A percentile compares a stretch with the other conserved stretches of the same genome.
Conservation (phyloP, 2,797 vertebrate species). For the Myripristis murdjan region DNA sequence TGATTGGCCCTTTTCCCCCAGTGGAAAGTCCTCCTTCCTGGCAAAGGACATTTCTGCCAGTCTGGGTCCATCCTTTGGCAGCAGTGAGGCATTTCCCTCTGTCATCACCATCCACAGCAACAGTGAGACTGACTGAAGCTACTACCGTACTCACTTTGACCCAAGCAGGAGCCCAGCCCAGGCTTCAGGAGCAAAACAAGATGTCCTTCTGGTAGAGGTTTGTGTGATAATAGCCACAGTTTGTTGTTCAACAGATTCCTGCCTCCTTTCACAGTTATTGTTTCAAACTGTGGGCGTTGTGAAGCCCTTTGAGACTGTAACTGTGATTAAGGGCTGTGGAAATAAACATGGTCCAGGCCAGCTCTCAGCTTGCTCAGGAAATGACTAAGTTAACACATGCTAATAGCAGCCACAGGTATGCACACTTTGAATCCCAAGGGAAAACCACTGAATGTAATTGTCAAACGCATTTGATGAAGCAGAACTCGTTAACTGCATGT, state of each 20-base stretch:
- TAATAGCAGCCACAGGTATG: constrained; percentile 19
- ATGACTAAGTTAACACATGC: constrained; percentile 21
- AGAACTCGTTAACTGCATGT: constrained; percentile 55
- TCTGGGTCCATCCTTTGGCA: neutral
- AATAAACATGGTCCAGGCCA: constrained; percentile 43
- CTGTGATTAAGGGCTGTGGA: constrained; percentile 54
- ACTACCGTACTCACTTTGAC: constrained; percentile 11
- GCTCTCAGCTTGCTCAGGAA: constrained; percentile 8
- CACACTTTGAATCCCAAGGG: constrained; percentile 9
- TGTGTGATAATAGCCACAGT: constrained; percentile 14
- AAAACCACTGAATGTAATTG: constrained; percentile 31
- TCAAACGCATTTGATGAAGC: constrained; percentile 52
- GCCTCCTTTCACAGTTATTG: constrained; percentile 38
- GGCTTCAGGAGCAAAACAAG: too few relatives aligned
- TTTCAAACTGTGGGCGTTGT: constrained; percentile 38
- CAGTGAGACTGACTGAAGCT: neutral
- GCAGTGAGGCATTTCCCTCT: neutral
- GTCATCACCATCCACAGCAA: constrained; percentile 22
- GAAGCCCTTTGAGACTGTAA: constrained; percentile 34
- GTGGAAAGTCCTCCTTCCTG: constrained; percentile 12
- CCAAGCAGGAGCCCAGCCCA: neutral
- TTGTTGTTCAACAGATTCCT: constrained; percentile 39
- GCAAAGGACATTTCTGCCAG: constrained; percentile 4
- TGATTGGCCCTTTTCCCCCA: constrained; percentile 25
- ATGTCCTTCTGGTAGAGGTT: constrained; percentile 5